Base-by-base conservation (phyloP, 2,113 vertebrate species). In the Mus spicilegus region DNA sequence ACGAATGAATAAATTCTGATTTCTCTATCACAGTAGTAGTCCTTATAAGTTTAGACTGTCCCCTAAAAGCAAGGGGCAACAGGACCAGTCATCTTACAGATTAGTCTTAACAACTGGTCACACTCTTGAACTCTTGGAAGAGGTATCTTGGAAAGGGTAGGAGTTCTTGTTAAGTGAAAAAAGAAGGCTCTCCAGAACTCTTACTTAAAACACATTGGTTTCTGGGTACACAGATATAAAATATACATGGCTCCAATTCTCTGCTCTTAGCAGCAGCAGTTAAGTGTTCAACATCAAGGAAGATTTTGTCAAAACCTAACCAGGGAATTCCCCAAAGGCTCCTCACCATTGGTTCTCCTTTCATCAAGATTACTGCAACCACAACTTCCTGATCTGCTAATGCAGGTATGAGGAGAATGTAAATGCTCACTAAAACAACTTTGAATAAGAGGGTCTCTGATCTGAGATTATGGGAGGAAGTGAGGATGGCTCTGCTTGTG, bases 101-200 rank as follows among this genome's bases (percentile, higher is more conserved):
- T 73, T 19, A 91, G 28, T 56, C 30, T 81, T 80, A 90, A 72
- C 54, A 73, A 77, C 4, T 78, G 58, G 80, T 89, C 11, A 94
- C 10, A 92, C 39, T 11, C 30, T 61, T 93, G 63, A 56, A 73
- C 67, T 93, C 69, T 17, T 75, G 65, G 26, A 67, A 67, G 28
- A 0, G 4, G 65, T 67, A 6, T 85, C 95, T 87, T 89, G 65
- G n/a, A 88, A 87, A 94, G 63, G n/a, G 63, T 94, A 94, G 46
- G 28, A 85, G 49, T 88, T 93, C 70, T 92, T 93, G 10, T 42
- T 77, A 94, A 92, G 70, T 92, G 86, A 89, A 81, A 92, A 87
- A 26, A 90, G 28, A 94, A 81, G 51, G 7, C 80, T 76, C 63
- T 67, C 54, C 14, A 90, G 63, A 61, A 51, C 28, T 95, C 78